Base-by-base conservation (phyloP, 2,113 vertebrate species). In the Zapornia atra region DNA sequence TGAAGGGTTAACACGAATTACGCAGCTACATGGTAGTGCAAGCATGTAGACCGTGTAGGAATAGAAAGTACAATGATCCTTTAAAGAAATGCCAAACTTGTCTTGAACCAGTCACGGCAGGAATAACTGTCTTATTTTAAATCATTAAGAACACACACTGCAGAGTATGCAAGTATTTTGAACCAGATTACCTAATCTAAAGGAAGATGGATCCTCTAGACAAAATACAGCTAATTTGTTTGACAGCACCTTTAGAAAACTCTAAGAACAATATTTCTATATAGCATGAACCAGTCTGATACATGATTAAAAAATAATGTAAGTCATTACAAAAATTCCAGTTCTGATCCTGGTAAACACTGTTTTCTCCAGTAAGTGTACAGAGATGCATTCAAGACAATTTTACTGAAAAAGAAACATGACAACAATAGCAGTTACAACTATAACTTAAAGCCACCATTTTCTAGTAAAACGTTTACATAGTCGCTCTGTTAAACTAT, bases 1-100 rank as follows among this genome's bases (percentile, higher is more conserved):
- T 70, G 44, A 59, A 81, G 57, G 21, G 26, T 48, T 40, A 29
- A 17, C 8, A 14, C 17, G 25, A 42, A 69, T 46, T 44, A 38
- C 4, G 12, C 48, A 75, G 48, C 21, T 26, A 29, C 33, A 5
- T 7, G 36, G 78, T 38, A 60, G 44, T 50, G 33, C 36, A 42
- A 61, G 20, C 51, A 16, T 2, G 8, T 36, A 34, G 34, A 29
- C 14, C 44, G 12, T 2, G 0, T 11, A 29, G 21, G n/a, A 20
- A 57, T 22, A 38, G 56, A 60, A 59, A 59, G 80, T 33, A 15
- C 2, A 1, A 13, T 0, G 6, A 42, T 61, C 53, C 40, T 56
- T 84, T 6, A 66, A 18, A 68, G 80, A 26, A 36, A 20, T 8
- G 21, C 40, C 54, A 36, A 69, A 66, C 20, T 10, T 40, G n/a